phyloP scores from a whole-genome alignment of 2,113 vertebrate genomes.

The Ivindomyrus marchei region DNA sequence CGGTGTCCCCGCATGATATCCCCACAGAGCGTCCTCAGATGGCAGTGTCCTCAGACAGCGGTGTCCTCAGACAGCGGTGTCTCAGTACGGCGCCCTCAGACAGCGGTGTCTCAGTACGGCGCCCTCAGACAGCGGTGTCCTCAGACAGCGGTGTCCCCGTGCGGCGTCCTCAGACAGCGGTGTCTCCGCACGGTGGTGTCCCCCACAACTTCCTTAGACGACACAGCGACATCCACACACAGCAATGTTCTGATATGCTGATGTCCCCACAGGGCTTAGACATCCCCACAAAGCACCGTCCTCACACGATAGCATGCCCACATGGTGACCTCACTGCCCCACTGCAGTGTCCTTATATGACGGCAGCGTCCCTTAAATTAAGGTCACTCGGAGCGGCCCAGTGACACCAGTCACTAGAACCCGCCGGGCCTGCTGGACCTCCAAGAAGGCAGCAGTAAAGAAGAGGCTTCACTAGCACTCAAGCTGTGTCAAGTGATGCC shows the following conservation, averaged over 20 bases:
- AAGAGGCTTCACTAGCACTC: not conserved
- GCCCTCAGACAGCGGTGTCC: not conserved
- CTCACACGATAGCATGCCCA: not conserved
- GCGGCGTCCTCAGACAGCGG: too few species aligned
- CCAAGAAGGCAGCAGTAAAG: not conserved
- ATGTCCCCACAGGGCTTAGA: too few species aligned
- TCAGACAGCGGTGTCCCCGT: not conserved
- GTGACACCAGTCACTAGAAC: not conserved
- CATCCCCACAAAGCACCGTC: not conserved
- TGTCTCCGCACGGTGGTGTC: not conserved
- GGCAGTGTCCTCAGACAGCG: rapidly evolving
- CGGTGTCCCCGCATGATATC: too few species aligned
- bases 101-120: too few species aligned
- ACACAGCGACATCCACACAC: not conserved
- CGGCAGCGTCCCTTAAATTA: not conserved
- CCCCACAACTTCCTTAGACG: not conserved
- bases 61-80: too few species aligned
- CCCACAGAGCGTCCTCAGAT: too few species aligned
- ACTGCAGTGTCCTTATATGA: not conserved
- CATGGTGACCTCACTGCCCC: not conserved
- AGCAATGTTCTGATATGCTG: not conserved
- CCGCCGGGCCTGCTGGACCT: not conserved
- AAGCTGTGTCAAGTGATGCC: not conserved
- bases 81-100: not conserved
- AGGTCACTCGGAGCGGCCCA: not conserved